Percentiles rank a stretch among this genome's conserved stretches.
phyloP scores from a whole-genome alignment of 2,113 vertebrate genomes.

The Bagarius yarrelli region DNA sequence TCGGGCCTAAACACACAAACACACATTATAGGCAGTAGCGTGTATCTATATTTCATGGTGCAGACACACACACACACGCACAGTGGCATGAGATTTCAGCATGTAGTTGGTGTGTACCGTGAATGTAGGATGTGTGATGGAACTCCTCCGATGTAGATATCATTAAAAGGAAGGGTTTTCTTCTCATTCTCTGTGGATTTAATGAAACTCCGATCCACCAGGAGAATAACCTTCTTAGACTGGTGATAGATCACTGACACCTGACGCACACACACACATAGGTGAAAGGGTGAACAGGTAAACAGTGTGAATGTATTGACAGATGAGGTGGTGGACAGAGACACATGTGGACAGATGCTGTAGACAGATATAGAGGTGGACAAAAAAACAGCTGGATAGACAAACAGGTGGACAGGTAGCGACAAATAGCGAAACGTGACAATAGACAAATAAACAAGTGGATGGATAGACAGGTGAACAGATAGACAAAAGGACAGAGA shows the following conservation, averaged over 20 bases:
- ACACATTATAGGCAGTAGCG: not conserved
- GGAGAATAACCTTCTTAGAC: conserved; percentile 93
- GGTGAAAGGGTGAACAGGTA: not conserved
- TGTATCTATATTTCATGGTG: not conserved
- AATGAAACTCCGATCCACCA: conserved; percentile 90
- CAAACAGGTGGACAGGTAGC: not conserved
- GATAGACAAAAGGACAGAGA: too few relatives aligned
- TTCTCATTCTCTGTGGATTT: conserved; percentile 91
- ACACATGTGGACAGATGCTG: too few relatives aligned
- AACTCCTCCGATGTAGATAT: conserved; percentile 93
- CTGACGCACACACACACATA: conserved; percentile 61
- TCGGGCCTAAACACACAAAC: conserved; percentile 68
- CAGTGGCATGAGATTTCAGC: too few relatives aligned
- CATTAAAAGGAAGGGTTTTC: conserved; percentile 86
- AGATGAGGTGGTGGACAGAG: too few relatives aligned
- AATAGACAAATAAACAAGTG: not conserved
- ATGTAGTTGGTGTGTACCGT: conserved; percentile 61
- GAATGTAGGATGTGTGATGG: conserved; percentile 80
- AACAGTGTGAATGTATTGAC: too few relatives aligned
- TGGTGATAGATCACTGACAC: conserved; percentile 97
- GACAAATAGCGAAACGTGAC: too few relatives aligned
- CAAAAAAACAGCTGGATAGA: too few relatives aligned
- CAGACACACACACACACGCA: not conserved
- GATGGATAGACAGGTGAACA: not conserved
- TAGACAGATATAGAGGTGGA: too few relatives aligned